A percentile compares a stretch with the other conserved stretches of the same genome.
Conservation (phyloP, 2,888 invertebrate genomes). For the Orthosia gracilis region DNA sequence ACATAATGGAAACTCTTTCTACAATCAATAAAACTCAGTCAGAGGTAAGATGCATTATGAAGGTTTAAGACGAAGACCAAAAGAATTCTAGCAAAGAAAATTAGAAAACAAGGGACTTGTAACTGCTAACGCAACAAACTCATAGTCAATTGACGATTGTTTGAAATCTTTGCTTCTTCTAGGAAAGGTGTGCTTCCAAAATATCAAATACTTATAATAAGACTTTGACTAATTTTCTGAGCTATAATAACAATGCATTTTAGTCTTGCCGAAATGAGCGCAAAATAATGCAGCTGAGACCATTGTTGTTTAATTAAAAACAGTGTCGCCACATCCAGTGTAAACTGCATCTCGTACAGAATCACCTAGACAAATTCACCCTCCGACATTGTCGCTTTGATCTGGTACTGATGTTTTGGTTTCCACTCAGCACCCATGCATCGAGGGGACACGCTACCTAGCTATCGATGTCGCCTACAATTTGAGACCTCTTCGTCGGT, state of each 20-base stretch:
- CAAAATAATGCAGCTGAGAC: not conserved
- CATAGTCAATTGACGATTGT: not conserved
- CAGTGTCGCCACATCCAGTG: conserved; percentile 34
- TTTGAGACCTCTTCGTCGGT: conserved; percentile 77
- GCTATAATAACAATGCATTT: not conserved
- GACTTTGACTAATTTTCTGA: not conserved
- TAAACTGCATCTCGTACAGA: conserved; percentile 53
- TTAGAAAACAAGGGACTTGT: no score
- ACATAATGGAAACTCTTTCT: no score
- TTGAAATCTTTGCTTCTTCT: not conserved
- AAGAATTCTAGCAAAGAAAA: not conserved
- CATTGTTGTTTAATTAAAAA: not conserved
- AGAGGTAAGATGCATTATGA: no score
- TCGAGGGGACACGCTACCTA: conserved; percentile 66
- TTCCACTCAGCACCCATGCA: conserved; percentile 71
- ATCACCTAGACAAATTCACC: conserved; percentile 88
- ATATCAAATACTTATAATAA: no score
- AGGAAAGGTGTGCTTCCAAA: not conserved
- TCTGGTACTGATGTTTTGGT: conserved; percentile 86
- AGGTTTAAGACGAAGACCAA: no score
- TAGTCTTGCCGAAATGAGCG: no score
- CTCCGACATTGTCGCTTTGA: conserved; percentile 88
- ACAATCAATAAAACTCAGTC: not conserved
- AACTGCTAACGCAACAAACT: not conserved
- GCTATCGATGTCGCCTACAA: conserved; percentile 83